Conservation (phyloP, 2,797 vertebrate species). For the Lepidocolaptes lacrymiger region DNA sequence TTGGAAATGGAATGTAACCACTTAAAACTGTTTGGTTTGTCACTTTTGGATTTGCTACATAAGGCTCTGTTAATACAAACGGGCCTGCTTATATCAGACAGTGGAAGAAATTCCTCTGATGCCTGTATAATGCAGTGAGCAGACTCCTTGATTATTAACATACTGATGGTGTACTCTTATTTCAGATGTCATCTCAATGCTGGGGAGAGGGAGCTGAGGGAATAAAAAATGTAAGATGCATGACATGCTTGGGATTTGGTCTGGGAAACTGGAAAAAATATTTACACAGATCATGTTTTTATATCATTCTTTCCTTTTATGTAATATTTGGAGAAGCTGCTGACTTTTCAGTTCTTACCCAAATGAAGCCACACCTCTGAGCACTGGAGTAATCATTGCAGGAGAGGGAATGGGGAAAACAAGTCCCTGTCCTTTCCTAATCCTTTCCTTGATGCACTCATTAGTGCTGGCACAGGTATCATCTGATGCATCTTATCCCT, state of each 20-base stretch:
- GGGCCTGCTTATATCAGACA: constrained; percentile 33
- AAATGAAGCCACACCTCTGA: constrained; percentile 51
- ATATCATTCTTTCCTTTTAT: constrained; percentile 58
- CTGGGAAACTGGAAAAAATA: constrained; percentile 58
- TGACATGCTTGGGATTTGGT: constrained; percentile 56
- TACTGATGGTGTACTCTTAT: constrained; percentile 59
- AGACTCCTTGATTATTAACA: constrained; percentile 69
- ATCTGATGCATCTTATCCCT: not conserved
- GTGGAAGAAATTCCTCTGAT: constrained; percentile 63
- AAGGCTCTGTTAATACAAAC: constrained; percentile 11
- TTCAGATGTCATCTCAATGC: constrained; percentile 55
- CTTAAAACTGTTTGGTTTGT: constrained; percentile 59
- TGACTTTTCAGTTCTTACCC: constrained; percentile 32
- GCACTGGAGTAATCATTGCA: not conserved
- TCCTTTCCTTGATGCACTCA: constrained; percentile 9
- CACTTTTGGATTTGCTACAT: constrained; percentile 61
- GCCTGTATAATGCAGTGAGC: constrained; percentile 22
- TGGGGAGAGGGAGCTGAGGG: constrained; percentile 14
- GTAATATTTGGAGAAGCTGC: constrained; percentile 50
- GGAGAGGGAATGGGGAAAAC: not conserved
- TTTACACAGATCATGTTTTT: not conserved
- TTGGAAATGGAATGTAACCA: constrained; percentile 34
- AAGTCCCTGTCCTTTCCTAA: not conserved
- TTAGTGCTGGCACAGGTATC: not conserved
- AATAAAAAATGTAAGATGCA: constrained; percentile 30